Evolutionary conservation across 2,888 invertebrate genomes (phyloP).

Genomic region (Tricholauxania praeusta): DNA sequence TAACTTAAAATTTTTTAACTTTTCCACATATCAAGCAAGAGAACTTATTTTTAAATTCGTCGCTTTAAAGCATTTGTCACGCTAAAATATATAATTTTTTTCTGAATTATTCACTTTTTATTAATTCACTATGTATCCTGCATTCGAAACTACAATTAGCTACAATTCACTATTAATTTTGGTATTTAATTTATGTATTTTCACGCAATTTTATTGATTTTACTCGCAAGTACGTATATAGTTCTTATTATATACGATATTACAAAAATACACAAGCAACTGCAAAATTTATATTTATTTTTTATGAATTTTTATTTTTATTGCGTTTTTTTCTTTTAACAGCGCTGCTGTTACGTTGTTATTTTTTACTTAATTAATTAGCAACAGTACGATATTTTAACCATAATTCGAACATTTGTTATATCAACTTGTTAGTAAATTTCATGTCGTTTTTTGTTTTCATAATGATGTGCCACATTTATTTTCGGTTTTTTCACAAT

Average conservation of each 20-base stretch:
- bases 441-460: not conserved
- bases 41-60: too few species aligned
- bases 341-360: conserved; percentile 7
- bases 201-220: not conserved
- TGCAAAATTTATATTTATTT: not conserved
- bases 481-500: conserved; percentile 9
- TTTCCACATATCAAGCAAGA: too few species aligned
- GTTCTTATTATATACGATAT: not conserved
- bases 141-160: too few species aligned
- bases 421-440: too few species aligned
- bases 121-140: too few species aligned
- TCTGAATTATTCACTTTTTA: too few species aligned
- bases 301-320: not conserved
- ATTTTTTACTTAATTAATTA: conserved; percentile 36
- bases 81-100: too few species aligned
- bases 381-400: conserved; percentile 31
- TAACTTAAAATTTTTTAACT: not conserved
- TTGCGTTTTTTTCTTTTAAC: not conserved
- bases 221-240: not conserved
- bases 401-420: conserved; percentile 6
- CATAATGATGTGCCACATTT: not conserved
- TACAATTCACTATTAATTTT: too few species aligned
- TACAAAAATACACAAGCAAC: too few species aligned
- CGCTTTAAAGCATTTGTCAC: too few species aligned
- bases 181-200: too few species aligned